A percentile compares a stretch with the other conserved stretches of the same genome.
Conservation (phyloP, 2,797 vertebrate genomes). For the Pterois miles region DNA sequence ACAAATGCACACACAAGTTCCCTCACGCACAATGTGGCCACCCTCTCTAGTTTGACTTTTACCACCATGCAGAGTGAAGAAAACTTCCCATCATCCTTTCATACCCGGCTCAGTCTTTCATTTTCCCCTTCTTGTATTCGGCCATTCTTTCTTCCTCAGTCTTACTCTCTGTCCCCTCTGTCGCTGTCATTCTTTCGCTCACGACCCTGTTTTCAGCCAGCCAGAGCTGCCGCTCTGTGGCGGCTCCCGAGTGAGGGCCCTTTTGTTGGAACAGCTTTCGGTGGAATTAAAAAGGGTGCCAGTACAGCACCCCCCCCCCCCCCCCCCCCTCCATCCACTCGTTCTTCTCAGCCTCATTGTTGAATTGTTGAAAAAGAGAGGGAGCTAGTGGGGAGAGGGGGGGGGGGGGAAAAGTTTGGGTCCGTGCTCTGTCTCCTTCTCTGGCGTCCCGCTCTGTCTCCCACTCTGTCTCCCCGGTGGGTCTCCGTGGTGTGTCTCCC, state of each 20-base stretch:
- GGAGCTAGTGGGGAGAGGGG: background rate
- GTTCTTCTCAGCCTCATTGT: constrained; percentile 69
- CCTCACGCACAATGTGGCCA: constrained; percentile 21
- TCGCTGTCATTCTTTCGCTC: constrained; percentile 57
- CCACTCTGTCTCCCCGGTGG: no score
- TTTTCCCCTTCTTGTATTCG: constrained; percentile 42
- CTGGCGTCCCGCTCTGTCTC: no score
- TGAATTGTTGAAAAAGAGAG: constrained; percentile 72
- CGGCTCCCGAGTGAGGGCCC: constrained; percentile 54
- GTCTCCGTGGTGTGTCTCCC: no score
- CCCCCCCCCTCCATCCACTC: constrained; percentile 6
- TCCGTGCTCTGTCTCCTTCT: constrained; percentile 37
- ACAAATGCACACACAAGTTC: background rate
- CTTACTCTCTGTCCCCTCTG: constrained; percentile 42
- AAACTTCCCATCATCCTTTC: constrained; percentile 41
- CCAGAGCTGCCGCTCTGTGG: constrained; percentile 49
- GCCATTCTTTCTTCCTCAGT: constrained; percentile 31
- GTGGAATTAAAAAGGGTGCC: constrained; percentile 74
- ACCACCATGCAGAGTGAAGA: constrained; percentile 22
- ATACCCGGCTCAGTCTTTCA: constrained; percentile 29
- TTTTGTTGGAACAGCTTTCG: constrained; percentile 78
- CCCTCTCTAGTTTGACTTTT: constrained; percentile 42
- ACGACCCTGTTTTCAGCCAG: constrained; percentile 49
- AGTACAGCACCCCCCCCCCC: background rate
- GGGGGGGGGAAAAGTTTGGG: constrained; percentile 60